Evolutionary conservation across 2,888 invertebrate species (phyloP), one percentile per base, ranked within the genome.

Genomic region (Drosophila nigritarsus): DNA sequence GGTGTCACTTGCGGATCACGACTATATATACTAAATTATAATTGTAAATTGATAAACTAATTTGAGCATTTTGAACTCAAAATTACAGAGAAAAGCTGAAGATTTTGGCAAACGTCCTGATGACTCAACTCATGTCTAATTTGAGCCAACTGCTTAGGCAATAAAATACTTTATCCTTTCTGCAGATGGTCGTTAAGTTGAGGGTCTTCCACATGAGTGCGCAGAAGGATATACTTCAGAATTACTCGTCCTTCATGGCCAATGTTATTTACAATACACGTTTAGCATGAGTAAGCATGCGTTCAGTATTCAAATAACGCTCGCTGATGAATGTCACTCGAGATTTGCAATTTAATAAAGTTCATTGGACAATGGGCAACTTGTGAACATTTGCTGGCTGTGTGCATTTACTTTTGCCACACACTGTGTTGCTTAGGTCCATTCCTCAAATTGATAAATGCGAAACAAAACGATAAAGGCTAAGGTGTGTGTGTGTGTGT

Each of bases 401-500:
- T 36, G 62, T 53, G 30, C 40, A 18, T 18, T 49, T 13, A 80
- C 65, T 71, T 48, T 4, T 62, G 48, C 8, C 59, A 8, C n/a
- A 4, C 9, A 80, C 62, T 80, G 76, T 81, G 27, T 36, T 18
- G 36, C 34, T 18, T 4, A 27, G 51, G 38, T 27, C 53, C 63
- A 72, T 77, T 78, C 59, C 77, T 80, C 73, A 81, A 61, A 62
- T 48, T 45, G 65, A 64, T 71, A 61, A 77, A 78, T 64, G 81
- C 62, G 50, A 59, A 80, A 45, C 59, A 45, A 63, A 38, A 49
- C 50, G 48, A 45, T 55, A 36, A 38, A 59, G 45, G 34, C 36
- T 24, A 40, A 42, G 30, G 54, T 70, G 50, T 38, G 36, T 11
- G 55, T 55, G n/a, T 45, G 53, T 20, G 42, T 48, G 55, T 55